Percentiles rank a stretch among this genome's conserved stretches.
These are phyloP conservation scores for Xylota segnis DNA, from an alignment of 2,888 invertebrate genomes.

Conservation along the genomic window DNA sequence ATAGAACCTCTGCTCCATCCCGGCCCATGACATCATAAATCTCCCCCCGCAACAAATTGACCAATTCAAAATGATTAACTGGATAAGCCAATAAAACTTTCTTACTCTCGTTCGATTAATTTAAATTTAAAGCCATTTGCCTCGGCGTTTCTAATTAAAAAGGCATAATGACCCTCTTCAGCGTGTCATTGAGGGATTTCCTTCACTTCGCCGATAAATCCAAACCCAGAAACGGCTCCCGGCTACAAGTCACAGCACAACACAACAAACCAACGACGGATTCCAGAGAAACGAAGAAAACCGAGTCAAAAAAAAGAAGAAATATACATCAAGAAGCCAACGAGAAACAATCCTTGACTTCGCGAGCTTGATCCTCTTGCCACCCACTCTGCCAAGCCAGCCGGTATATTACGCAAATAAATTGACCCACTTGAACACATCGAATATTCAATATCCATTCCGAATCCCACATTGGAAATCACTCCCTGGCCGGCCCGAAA, in stretches of 20 bases:
- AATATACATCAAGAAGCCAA: background rate
- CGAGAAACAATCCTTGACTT: slow-evolving; percentile 34
- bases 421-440: slow-evolving; percentile 70
- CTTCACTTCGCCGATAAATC: slow-evolving; percentile 13
- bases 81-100: slow-evolving; percentile 8
- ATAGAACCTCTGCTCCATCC: background rate
- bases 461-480: slow-evolving; percentile 49
- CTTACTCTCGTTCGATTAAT: slow-evolving; percentile 2
- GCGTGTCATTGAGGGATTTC: slow-evolving; percentile 10
- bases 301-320: background rate
- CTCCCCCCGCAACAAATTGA: slow-evolving; percentile 4
- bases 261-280: background rate
- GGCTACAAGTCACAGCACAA: background rate
- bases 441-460: slow-evolving; percentile 66
- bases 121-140: slow-evolving; percentile 23
- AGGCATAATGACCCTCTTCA: slow-evolving; percentile 30
- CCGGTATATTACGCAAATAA: slow-evolving; percentile 49
- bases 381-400: background rate
- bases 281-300: background rate
- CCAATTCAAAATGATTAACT: slow-evolving; percentile 29
- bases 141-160: slow-evolving; percentile 37
- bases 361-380: slow-evolving; percentile 12
- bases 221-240: background rate
- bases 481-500: background rate
- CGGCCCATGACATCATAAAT: background rate